These are phyloP conservation scores for Popillia japonica DNA, from an alignment of 1,140 invertebrate species.

Conservation along the genomic window DNA sequence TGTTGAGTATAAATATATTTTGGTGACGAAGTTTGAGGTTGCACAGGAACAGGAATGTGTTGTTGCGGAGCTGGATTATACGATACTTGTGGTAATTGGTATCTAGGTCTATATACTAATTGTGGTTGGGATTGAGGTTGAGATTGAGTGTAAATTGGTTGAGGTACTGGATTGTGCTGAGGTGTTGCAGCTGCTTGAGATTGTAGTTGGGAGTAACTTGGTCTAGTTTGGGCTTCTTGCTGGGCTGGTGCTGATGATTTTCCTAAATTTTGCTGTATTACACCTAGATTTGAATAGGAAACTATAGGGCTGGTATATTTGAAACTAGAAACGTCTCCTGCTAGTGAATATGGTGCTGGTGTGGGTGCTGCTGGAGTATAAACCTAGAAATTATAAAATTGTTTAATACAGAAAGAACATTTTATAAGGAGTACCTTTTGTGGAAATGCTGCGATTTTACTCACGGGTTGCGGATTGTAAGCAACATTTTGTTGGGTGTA, in stretches of 20 bases:
- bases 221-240: neutral
- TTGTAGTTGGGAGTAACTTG: constrained; percentile 14
- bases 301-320: constrained; percentile 56
- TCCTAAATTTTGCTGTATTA: constrained; percentile 50
- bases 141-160: constrained; percentile 13
- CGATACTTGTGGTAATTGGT: neutral
- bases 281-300: constrained; percentile 54
- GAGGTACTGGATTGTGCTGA: neutral
- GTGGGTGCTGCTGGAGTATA: neutral
- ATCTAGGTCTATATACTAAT: constrained; percentile 19
- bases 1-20: neutral
- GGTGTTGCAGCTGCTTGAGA: neutral
- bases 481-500: neutral
- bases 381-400: neutral
- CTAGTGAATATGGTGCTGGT: constrained; percentile 50
- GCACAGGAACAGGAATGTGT: neutral
- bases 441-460: neutral
- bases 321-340: constrained; percentile 55
- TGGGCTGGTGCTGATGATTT: constrained; percentile 42
- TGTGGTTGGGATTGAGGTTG: too few relatives aligned
- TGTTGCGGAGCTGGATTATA: constrained; percentile 24
- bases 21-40: neutral
- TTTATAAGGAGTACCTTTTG: neutral
- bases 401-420: neutral
- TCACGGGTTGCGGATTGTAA: neutral